These are phyloP conservation scores for Dromaius novaehollandiae DNA, from an alignment of 2,113 vertebrate species.

Conservation along the genomic window DNA sequence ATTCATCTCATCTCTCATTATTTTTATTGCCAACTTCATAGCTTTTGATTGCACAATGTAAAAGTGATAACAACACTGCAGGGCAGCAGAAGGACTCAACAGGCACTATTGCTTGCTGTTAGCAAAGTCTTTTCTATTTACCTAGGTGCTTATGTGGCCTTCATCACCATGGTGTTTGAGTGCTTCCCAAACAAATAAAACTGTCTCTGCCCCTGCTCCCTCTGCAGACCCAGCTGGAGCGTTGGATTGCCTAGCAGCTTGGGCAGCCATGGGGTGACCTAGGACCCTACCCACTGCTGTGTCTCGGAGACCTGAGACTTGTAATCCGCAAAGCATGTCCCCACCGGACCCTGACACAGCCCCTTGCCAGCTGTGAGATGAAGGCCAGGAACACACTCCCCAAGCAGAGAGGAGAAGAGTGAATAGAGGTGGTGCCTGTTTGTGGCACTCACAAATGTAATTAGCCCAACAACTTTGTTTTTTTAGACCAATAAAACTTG, in stretches of 20 bases:
- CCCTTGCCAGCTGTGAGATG: neutral
- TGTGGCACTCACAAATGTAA: neutral
- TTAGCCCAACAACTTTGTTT: neutral
- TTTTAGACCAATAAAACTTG: neutral
- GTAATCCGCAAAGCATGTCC: neutral
- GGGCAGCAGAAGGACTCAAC: conserved; percentile 59
- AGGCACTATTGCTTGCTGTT: neutral
- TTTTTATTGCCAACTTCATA: conserved; percentile 49
- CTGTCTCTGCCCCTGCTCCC: neutral
- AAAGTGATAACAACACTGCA: conserved; percentile 45
- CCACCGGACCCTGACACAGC: neutral
- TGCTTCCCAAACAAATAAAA: conserved; percentile 63
- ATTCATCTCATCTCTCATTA: neutral
- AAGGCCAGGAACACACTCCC: neutral
- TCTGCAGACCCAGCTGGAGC: conserved; percentile 15
- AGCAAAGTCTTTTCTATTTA: conserved; percentile 57
- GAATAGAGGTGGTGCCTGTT: neutral
- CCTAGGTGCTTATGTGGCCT: conserved; percentile 47
- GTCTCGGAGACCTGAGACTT: neutral
- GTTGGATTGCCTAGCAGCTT: neutral
- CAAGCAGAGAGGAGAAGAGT: neutral
- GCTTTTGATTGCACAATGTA: conserved; percentile 31
- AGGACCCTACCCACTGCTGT: neutral
- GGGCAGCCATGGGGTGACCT: neutral
- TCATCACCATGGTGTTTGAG: conserved; percentile 56